Conservation (phyloP, 1,140 invertebrate species). For the Palaemon carinicauda region DNA sequence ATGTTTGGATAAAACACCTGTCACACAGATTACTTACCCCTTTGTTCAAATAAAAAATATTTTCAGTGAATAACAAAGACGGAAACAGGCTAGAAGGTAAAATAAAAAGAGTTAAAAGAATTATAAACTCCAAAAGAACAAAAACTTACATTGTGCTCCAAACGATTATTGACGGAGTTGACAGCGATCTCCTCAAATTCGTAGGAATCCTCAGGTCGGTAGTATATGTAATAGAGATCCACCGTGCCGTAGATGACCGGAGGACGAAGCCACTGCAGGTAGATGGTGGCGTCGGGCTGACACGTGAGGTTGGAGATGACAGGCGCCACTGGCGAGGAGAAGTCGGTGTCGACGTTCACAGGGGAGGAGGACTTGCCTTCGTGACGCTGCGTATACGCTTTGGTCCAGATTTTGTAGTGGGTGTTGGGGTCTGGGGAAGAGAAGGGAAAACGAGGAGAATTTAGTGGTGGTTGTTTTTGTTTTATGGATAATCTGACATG, state of each 20-base stretch:
- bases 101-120: too few relatives aligned
- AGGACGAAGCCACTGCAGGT: slow-evolving; percentile 82
- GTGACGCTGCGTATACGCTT: slow-evolving; percentile 77
- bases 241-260: slow-evolving; percentile 70
- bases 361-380: slow-evolving; percentile 78
- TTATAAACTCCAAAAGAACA: not conserved
- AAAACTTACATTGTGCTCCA: slow-evolving; percentile 54
- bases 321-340: slow-evolving; percentile 80
- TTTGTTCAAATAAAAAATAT: too few relatives aligned
- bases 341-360: slow-evolving; percentile 80
- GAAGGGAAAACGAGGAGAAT: not conserved
- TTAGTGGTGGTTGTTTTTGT: not conserved
- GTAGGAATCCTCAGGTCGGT: slow-evolving; percentile 44
- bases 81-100: too few relatives aligned
- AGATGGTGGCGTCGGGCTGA: slow-evolving; percentile 77
- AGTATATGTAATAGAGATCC: slow-evolving; percentile 60
- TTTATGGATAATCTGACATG: too few relatives aligned
- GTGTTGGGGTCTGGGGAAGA: slow-evolving; percentile 76
- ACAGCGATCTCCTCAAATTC: slow-evolving; percentile 57
- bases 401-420: slow-evolving; percentile 85
- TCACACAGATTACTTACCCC: not conserved
- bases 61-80: too few relatives aligned
- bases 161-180: slow-evolving; percentile 53
- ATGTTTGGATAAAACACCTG: too few relatives aligned
- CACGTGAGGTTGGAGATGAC: slow-evolving; percentile 83